A percentile compares a stretch with the other conserved stretches of the same genome.
Evolutionary conservation across 2,797 vertebrate species (phyloP).

Genomic region (Psittacula derbiana): DNA sequence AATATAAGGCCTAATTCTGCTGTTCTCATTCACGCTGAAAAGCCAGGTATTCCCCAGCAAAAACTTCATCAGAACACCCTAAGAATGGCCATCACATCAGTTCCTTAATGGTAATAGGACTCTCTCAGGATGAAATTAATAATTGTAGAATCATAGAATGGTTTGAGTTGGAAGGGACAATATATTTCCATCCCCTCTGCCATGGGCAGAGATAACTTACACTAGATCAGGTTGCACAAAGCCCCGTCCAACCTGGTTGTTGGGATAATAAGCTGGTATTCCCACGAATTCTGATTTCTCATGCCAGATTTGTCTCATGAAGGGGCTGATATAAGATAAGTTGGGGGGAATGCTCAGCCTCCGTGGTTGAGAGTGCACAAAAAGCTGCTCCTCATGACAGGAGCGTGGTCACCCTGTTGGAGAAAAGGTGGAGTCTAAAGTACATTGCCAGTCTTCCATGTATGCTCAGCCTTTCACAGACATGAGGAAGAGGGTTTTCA

Average conservation of each 20-base stretch:
- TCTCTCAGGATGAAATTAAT: background rate
- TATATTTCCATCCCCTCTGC: background rate
- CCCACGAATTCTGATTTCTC: background rate
- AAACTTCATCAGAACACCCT: background rate
- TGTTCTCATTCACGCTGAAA: background rate
- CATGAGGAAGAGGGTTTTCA: background rate
- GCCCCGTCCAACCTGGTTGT: background rate
- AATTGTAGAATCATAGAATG: background rate
- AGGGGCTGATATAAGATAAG: background rate
- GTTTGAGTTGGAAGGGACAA: background rate
- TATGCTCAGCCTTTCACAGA: background rate
- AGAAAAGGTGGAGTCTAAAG: background rate
- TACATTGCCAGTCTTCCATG: background rate
- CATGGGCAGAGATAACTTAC: background rate
- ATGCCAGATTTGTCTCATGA: background rate
- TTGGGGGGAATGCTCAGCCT: background rate
- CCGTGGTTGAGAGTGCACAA: accelerated
- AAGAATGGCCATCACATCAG: background rate
- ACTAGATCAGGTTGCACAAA: background rate
- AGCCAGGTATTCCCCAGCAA: background rate
- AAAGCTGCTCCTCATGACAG: background rate
- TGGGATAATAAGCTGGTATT: background rate
- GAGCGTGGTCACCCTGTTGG: background rate
- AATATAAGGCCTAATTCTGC: background rate
- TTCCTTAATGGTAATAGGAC: background rate